Conservation (phyloP, 2,113 vertebrate genomes). For the Peromyscus maniculatus region DNA sequence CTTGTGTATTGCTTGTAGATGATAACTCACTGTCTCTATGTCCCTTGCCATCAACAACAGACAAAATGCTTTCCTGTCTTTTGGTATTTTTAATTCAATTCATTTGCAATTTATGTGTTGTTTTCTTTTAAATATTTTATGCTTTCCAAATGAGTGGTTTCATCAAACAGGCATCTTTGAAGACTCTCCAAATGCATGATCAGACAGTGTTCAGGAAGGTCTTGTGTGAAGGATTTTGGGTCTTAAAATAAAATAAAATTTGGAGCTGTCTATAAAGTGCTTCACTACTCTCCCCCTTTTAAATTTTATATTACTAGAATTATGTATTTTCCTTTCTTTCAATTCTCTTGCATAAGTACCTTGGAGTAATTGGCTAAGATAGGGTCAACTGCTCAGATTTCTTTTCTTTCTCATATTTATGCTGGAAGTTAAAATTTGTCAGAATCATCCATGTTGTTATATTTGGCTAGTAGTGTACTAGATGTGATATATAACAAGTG, state of each 20-base stretch:
- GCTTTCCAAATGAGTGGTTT: neutral
- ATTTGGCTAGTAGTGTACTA: neutral
- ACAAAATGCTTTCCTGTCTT: neutral
- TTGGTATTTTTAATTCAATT: neutral
- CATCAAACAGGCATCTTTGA: neutral
- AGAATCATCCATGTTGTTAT: neutral
- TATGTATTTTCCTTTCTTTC: neutral
- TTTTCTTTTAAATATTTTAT: neutral
- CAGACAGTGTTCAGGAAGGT: neutral
- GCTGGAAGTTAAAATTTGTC: slow-evolving; percentile 24
- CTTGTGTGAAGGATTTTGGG: too few relatives aligned
- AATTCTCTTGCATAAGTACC: neutral
- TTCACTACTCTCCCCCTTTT: neutral
- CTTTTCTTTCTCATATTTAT: slow-evolving; percentile 35
- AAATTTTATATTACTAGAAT: slow-evolving; percentile 15
- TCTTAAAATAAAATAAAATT: neutral
- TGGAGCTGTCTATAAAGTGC: neutral
- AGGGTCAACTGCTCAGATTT: neutral
- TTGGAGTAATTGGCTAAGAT: neutral
- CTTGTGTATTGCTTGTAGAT: neutral
- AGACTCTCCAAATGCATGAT: neutral
- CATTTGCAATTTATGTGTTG: neutral
- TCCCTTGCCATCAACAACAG: neutral
- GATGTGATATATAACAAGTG: neutral
- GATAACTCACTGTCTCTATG: neutral